Conservation (phyloP, 92 coral and sea anemone species). For the Porites lobata region DNA sequence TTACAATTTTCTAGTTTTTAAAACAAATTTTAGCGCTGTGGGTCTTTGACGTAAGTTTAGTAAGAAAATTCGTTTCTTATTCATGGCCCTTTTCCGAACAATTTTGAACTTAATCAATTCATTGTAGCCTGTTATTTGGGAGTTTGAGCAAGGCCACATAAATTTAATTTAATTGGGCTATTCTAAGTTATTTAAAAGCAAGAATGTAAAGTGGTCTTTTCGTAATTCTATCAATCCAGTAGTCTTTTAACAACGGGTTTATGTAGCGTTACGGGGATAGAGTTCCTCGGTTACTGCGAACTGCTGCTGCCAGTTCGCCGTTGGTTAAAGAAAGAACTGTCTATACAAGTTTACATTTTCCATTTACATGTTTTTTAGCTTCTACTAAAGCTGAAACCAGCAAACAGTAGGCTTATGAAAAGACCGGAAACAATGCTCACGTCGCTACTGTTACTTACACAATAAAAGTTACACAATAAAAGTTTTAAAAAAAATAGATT, state of each 20-base stretch:
- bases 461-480: neutral
- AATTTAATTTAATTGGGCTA: neutral
- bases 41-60: neutral
- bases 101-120: neutral
- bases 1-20: no score
- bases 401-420: no score
- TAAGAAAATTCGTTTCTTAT: neutral
- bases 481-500: neutral
- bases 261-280: no score
- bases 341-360: no score
- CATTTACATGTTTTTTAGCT: no score
- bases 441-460: neutral
- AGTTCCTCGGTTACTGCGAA: no score
- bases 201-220: neutral
- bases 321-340: no score
- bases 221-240: neutral
- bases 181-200: constrained; percentile 14
- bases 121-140: constrained; percentile 8
- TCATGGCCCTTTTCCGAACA: neutral
- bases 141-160: neutral
- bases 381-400: no score
- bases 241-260: neutral
- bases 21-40: no score
- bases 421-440: no score
- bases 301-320: no score